Evolutionary conservation across 2,888 invertebrate species (phyloP), one percentile per base, ranked within the genome.

Genomic region (Andrena bucephala): DNA sequence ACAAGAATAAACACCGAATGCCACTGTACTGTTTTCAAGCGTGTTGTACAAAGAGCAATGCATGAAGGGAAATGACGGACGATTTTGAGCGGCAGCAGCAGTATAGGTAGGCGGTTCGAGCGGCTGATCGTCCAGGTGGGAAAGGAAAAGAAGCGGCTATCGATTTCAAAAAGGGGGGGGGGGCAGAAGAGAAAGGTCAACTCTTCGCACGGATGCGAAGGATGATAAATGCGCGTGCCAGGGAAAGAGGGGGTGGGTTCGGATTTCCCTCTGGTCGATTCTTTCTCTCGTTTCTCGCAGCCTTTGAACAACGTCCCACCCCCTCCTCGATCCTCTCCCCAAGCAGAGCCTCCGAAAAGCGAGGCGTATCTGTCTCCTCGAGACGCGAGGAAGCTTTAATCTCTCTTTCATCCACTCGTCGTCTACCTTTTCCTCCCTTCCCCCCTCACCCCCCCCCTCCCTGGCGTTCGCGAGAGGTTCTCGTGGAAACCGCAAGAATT

Each of bases 141-240:
- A 42, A 42, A 81, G 80, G 81, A 79, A 79, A 79, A 78, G 79
- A 81, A 79, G 79, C 73, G 65, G 60, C 73, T 79, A 81, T 81
- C 78, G 81, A 81, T 81, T 78, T 78, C 79, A 68, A 79, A 81
- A 78, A 60, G 81, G 72, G 71, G 68, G 78, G 81, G 72, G 71
- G 68, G 78, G 63, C 72, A 42, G 50, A 48, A 72, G 70, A 67
- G 72, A 79, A 81, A 73, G 81, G 81, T 81, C 81, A 81, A 81
- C 79, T 69, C 71, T 81, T 78, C 62, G 72, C 81, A 20, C 71
- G 81, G 67, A 73, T 81, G 52, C 65, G 68, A 79, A 59, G 79
- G 52, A 80, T 80, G 79, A 69, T 80, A 77, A 80, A 77, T 69
- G 77, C 70, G 77, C 69, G 70, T 69, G 50, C 65, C 68, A 63